Conservation (phyloP, 1,140 invertebrate genomes). For the Trachymyrmex cornetzi region DNA sequence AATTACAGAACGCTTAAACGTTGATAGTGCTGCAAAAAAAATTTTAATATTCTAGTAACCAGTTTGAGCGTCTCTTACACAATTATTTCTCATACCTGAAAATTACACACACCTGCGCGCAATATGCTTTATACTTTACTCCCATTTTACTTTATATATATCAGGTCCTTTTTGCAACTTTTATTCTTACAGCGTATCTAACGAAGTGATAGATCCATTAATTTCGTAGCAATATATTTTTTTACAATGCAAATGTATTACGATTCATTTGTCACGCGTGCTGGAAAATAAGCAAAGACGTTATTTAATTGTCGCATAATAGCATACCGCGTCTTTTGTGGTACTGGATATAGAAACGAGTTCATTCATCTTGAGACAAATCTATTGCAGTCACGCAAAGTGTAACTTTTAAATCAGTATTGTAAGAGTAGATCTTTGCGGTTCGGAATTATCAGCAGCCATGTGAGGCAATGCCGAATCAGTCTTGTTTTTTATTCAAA, state of each 20-base stretch:
- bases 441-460: too few relatives aligned
- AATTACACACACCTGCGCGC: neutral
- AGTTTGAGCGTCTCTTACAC: too few relatives aligned
- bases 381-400: conserved; percentile 24
- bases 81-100: neutral
- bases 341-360: conserved; percentile 11
- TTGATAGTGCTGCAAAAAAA: too few relatives aligned
- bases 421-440: too few relatives aligned
- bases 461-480: too few relatives aligned
- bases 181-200: neutral
- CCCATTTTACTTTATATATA: neutral
- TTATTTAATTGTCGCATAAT: conserved; percentile 39
- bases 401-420: conserved; percentile 14
- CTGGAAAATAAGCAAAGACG: neutral
- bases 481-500: too few relatives aligned
- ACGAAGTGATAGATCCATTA: neutral
- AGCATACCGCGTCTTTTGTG: conserved; percentile 18
- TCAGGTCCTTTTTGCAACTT: neutral
- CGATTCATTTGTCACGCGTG: conserved; percentile 24
- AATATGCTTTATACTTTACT: neutral
- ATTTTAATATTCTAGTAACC: too few relatives aligned
- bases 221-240: neutral
- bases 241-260: conserved; percentile 23
- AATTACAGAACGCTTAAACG: too few relatives aligned
- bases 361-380: conserved; percentile 28